These are phyloP conservation scores for Drosophila ogumai DNA, from an alignment of 1,140 invertebrate species.

Conservation along the genomic window DNA sequence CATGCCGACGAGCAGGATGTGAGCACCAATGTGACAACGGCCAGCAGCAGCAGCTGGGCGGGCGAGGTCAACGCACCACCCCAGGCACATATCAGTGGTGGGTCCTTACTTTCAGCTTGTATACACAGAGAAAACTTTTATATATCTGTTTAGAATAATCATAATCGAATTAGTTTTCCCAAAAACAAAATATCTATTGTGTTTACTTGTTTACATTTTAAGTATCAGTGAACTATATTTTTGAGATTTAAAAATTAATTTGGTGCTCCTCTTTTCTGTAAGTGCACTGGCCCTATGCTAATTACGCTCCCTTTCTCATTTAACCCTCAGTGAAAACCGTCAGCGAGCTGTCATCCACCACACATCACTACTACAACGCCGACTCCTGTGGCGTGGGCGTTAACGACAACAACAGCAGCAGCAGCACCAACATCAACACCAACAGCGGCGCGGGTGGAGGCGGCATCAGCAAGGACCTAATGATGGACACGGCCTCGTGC, in stretches of 20 bases:
- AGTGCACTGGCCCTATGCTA: conserved; percentile 4
- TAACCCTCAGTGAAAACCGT: conserved; percentile 75
- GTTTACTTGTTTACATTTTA: too few relatives aligned
- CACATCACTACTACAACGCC: conserved; percentile 84
- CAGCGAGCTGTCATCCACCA: conserved; percentile 84
- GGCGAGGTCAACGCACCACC: conserved; percentile 54
- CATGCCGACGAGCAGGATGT: conserved; percentile 65
- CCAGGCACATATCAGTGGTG: conserved; percentile 83
- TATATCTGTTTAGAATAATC: neutral
- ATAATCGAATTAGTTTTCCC: neutral
- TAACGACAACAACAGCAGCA: conserved; percentile 56
- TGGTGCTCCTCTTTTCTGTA: neutral
- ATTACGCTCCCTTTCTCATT: conserved; percentile 8
- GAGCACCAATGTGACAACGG: conserved; percentile 71
- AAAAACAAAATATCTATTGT: too few relatives aligned
- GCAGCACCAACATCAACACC: conserved; percentile 50
- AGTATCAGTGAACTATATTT: too few relatives aligned
- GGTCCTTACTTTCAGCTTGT: conserved; percentile 16
- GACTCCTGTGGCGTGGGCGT: conserved; percentile 80
- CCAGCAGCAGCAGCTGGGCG: conserved; percentile 72
- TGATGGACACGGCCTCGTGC: conserved; percentile 76
- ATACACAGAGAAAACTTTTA: neutral
- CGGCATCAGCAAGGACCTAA: conserved; percentile 70
- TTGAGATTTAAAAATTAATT: too few relatives aligned
- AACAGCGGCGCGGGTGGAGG: conserved; percentile 30